These are phyloP conservation scores for Dolomedes plantarius DNA, from an alignment of 2,888 invertebrate genomes.

Conservation along the genomic window DNA sequence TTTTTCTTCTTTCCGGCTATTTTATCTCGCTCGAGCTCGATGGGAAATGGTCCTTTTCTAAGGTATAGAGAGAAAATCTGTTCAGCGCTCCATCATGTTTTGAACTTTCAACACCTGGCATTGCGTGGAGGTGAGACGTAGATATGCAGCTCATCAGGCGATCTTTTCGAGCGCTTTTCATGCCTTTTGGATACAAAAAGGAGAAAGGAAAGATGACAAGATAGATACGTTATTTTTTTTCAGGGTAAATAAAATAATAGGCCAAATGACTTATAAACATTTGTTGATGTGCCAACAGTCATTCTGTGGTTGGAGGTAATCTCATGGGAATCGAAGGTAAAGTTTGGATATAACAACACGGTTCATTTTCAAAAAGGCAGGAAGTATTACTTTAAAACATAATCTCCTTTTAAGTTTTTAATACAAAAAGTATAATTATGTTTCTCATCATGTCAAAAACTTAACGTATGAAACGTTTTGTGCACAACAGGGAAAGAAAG, in stretches of 20 bases:
- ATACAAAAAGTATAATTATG: no score
- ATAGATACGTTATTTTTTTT: neutral
- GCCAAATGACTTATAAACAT: no score
- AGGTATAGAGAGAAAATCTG: constrained; percentile 36
- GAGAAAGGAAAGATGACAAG: neutral
- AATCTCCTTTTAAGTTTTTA: no score
- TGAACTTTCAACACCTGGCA: constrained; percentile 60
- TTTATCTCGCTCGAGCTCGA: constrained; percentile 56
- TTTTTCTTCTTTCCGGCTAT: constrained; percentile 28
- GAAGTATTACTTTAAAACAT: no score
- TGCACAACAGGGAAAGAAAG: no score
- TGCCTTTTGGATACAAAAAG: neutral
- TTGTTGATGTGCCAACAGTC: no score
- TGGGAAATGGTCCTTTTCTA: constrained; percentile 11
- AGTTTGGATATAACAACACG: no score
- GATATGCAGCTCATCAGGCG: constrained; percentile 13
- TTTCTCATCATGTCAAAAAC: no score
- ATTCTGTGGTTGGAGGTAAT: no score
- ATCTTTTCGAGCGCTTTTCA: constrained; percentile 5
- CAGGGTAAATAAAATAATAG: neutral
- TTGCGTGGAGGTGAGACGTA: constrained; percentile 5
- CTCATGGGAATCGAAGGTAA: no score
- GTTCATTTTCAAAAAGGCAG: no score
- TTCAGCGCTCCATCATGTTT: constrained; percentile 52
- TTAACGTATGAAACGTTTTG: no score